Evolutionary conservation across 2,888 invertebrate genomes (phyloP).

Genomic region (Caenorhabditis macrosperma): DNA sequence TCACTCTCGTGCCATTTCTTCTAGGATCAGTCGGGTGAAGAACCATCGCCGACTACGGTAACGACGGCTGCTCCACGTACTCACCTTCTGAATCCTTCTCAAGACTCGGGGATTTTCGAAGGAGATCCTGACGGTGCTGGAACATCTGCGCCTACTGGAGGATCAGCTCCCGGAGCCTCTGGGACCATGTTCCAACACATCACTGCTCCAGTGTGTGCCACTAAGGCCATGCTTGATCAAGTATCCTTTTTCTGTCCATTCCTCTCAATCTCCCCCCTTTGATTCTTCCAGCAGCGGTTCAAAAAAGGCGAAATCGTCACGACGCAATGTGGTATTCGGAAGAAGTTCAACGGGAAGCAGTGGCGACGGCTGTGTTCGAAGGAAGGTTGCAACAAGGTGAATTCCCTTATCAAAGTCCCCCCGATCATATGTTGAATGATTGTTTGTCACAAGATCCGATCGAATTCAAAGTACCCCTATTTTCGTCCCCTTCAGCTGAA

Average conservation of each 20-base stretch:
- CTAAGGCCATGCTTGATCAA: slow-evolving; percentile 57
- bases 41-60: slow-evolving; percentile 34
- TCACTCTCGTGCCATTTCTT: background rate
- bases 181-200: slow-evolving; percentile 46
- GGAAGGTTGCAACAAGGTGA: slow-evolving; percentile 84
- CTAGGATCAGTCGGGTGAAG: slow-evolving; percentile 42
- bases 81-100: slow-evolving; percentile 46
- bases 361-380: slow-evolving; percentile 97
- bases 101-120: slow-evolving; percentile 53
- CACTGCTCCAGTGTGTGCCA: slow-evolving; percentile 34
- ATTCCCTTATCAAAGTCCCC: slow-evolving; percentile 23
- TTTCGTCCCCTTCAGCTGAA: slow-evolving; percentile 22
- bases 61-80: slow-evolving; percentile 32
- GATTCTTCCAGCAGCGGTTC: slow-evolving; percentile 61
- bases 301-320: slow-evolving; percentile 89
- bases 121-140: slow-evolving; percentile 21
- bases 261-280: too few species aligned
- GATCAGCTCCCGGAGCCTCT: background rate
- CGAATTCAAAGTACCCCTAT: slow-evolving; percentile 47
- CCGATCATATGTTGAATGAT: slow-evolving; percentile 8
- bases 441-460: slow-evolving; percentile 51
- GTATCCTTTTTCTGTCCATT: slow-evolving; percentile 6
- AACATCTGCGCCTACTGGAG: background rate
- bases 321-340: slow-evolving; percentile 94
- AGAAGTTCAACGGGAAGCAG: slow-evolving; percentile 99